These are phyloP conservation scores for Augochlora pura DNA, from an alignment of 1,140 invertebrate species.

Conservation along the genomic window DNA sequence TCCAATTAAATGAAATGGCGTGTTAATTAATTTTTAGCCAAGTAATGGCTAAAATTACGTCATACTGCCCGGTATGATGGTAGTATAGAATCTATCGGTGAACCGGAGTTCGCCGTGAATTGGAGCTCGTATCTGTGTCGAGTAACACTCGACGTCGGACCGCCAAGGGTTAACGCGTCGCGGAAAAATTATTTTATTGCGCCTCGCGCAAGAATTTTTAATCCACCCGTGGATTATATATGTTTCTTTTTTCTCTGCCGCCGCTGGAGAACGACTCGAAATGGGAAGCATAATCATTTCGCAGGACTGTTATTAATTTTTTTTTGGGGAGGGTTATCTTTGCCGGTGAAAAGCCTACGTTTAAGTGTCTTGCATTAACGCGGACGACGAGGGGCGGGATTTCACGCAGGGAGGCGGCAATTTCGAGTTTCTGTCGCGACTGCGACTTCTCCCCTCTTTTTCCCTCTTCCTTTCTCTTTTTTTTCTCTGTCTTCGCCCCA, in stretches of 20 bases:
- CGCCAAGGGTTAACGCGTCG: conserved; percentile 9
- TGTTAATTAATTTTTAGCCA: too few species aligned
- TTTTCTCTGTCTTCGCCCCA: too few species aligned
- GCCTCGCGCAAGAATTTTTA: conserved; percentile 4
- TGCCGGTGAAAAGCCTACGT: conserved; percentile 22
- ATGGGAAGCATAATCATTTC: not conserved
- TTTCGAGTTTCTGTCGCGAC: conserved; percentile 58
- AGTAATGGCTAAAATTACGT: too few species aligned
- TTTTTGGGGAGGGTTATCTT: conserved; percentile 3
- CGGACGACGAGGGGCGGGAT: conserved; percentile 39
- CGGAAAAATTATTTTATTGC: conserved; percentile 12
- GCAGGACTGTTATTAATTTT: conserved; percentile 45
- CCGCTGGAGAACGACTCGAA: not conserved
- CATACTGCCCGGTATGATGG: too few species aligned
- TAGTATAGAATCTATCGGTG: too few species aligned
- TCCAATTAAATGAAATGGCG: too few species aligned
- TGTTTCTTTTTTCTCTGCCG: too few species aligned
- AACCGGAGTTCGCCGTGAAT: too few species aligned
- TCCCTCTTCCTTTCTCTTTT: too few species aligned
- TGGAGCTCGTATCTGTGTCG: too few species aligned
- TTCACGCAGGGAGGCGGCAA: conserved; percentile 58
- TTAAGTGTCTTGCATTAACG: conserved; percentile 54
- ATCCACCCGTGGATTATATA: conserved; percentile 7
- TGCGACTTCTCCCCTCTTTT: too few species aligned
- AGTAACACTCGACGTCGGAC: too few species aligned